These are phyloP conservation scores for Calameuta filiformis DNA, from an alignment of 2,888 invertebrate species.

Conservation along the genomic window DNA sequence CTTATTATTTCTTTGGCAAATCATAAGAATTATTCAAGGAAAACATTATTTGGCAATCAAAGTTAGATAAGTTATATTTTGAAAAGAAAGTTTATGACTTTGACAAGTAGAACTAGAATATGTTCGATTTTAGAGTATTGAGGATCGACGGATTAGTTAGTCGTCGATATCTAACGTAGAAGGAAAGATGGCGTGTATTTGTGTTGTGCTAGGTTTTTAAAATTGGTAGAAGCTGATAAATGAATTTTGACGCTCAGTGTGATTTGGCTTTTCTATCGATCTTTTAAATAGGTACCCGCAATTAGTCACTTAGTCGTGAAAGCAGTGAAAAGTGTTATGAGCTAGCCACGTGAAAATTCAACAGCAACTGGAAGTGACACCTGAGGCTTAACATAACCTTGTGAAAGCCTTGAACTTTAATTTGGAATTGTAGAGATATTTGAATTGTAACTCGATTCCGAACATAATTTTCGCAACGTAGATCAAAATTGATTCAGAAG, in stretches of 20 bases:
- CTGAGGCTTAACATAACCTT: slow-evolving; percentile 38
- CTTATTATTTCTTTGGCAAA: neutral
- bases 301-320: neutral
- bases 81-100: neutral
- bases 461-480: neutral
- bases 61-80: neutral
- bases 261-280: neutral
- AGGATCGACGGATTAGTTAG: neutral
- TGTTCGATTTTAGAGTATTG: neutral
- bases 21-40: neutral
- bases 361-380: neutral
- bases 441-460: neutral
- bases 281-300: neutral
- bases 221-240: neutral
- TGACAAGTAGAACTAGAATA: neutral
- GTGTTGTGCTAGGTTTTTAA: slow-evolving; percentile 48
- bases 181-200: slow-evolving; percentile 49
- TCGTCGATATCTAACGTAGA: neutral
- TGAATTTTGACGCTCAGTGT: neutral
- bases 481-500: neutral
- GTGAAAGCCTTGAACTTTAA: slow-evolving; percentile 26
- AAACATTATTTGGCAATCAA: neutral
- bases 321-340: neutral
- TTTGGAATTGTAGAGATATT: neutral
- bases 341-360: neutral